A percentile compares a stretch with the other conserved stretches of the same genome.
Conservation (phyloP, 2,888 invertebrate species). For the Venusia cambrica region DNA sequence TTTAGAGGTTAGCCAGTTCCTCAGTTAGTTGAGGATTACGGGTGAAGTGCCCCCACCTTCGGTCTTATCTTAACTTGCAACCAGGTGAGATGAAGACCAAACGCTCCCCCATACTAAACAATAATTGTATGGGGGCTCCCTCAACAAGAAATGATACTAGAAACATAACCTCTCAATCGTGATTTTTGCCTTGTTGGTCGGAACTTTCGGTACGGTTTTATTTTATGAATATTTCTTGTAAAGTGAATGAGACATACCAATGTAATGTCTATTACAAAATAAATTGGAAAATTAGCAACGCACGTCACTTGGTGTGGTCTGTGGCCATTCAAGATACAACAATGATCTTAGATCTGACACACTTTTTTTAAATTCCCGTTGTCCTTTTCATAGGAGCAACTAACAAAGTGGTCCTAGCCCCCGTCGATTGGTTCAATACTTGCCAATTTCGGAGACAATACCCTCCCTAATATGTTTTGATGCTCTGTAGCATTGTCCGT, state of each 20-base stretch:
- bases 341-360: constrained; percentile 39
- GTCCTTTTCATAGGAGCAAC: constrained; percentile 50
- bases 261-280: constrained; percentile 20
- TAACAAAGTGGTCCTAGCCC: constrained; percentile 50
- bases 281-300: constrained; percentile 74
- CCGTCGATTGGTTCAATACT: constrained; percentile 61
- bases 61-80: no score
- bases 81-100: no score
- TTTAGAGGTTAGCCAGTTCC: no score
- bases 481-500: constrained; percentile 61
- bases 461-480: constrained; percentile 75
- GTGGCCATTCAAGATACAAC: constrained; percentile 55
- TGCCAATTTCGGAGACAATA: constrained; percentile 71
- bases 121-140: no score
- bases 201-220: no score
- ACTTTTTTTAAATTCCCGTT: constrained; percentile 46
- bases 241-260: constrained; percentile 5
- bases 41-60: no score
- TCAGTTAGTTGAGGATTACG: no score
- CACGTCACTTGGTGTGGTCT: constrained; percentile 69
- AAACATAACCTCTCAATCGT: no score
- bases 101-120: no score
- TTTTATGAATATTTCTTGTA: no score
- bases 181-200: no score
- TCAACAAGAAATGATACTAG: no score